Base-by-base conservation (phyloP, 2,888 invertebrate species). In the Abrostola triplasia region DNA sequence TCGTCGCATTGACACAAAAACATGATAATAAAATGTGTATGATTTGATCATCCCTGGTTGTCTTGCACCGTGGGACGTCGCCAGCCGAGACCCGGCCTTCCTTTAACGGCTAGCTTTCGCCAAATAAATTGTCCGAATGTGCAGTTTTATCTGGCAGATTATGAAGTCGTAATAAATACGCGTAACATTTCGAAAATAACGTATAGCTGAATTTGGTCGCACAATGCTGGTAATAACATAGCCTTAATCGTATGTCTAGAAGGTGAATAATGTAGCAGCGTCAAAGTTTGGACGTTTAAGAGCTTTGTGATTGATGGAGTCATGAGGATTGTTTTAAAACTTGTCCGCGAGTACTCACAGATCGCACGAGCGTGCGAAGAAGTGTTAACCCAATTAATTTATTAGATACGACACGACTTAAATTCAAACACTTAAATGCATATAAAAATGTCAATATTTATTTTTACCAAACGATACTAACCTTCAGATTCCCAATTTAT, bases 211-310 rank as follows among this genome's bases (percentile, higher is more conserved):
- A 53, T 77, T 62, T 77, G 64, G 72, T 75, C 51, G 52, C 66
- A 37, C 56, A 37, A 11, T 58, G 37, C 54, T 69, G 49, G 57
- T 67, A 68, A 73, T 74, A 75, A 67, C 42, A 48, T 55, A 49
- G 57, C 37, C 75, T 68, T 67, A 81, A 80, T 83, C 74, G 73
- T 72, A 70, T 65, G 70, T 79, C 70, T 76, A 72, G 76, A 73
- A 65, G 63, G 76, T 84, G 84, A 88, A 84, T 87, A 84, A 90
- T 88, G 84, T 76, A 64, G 69, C 72, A 68, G 78, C 79, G 81
- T 81, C 81, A 80, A 88, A 89, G 79, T 90, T 90, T 77, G 73
- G 83, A 88, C 85, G 80, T 86, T 85, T 86, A 86, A 85, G 79
- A 87, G 82, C 80, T 78, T 65, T 72, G 75, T 86, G 88, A 90